Base-by-base conservation (phyloP, 1,140 invertebrate genomes). In the Drosophila trapezifrons region DNA sequence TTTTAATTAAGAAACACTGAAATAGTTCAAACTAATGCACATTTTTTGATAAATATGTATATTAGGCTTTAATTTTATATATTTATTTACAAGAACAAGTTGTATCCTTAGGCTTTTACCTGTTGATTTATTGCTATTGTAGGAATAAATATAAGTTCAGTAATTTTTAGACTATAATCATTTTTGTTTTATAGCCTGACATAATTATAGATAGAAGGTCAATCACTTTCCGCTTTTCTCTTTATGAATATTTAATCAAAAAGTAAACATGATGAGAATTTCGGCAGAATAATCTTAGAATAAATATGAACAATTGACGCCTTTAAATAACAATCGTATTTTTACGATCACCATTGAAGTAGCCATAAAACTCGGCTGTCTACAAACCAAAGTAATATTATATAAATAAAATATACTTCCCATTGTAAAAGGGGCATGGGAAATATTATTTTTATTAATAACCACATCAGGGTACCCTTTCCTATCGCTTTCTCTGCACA, bases 221-320 rank as follows among this genome's bases (percentile, higher is more conserved):
- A 18, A 32, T 13, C 17, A 18, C 17, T 13, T 13, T 2, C 5
- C 6, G 2, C 3, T 1, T 32, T 32, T 2, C n/a, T 9, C n/a
- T 29, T 17, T 49, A 17, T 29, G 2, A 49, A 51, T 13, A 47
- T 13, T 29, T 51, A 29, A 49, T 13, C 27, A 51, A 32, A 32
- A 18, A 35, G 13, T 52, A 52, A 32, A 52, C 27, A 13, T 9
- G 0, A 20, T 13, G 27, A 18, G 17, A 51, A 51, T 8, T 32
- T 51, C 27, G 47, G 6, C 12, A 35, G 2, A 52, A 15, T 12
- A 9, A 9, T 35, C 29, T 2, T 12, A 20, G 15, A 15, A 20
- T 37, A 13, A 63, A 46, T 25, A 27, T 27, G 13, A 66, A 60
- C n/a, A 38, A 27, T 47, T 66, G 35, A 46, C 58, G 25, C 58